Base-by-base conservation (phyloP, 2,113 vertebrate genomes). In the Pteropus alecto region DNA sequence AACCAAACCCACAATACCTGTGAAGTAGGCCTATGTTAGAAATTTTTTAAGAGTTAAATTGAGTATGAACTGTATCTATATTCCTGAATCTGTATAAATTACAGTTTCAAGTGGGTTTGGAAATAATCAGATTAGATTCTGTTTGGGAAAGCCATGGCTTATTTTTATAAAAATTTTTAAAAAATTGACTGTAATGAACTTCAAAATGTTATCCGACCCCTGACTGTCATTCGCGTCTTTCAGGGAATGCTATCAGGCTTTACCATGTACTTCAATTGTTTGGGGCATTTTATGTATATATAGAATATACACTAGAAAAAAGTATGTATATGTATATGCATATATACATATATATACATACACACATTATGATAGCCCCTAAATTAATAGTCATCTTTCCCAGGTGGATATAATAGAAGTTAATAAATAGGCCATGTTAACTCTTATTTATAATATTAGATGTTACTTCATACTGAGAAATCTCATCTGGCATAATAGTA, bases 401-500 rank as follows among this genome's bases (percentile, higher is more conserved):
- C 6, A 93, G 33, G 41, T 90, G 6, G 24, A 46, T 90, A 26
- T 63, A 74, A 43, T 15, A 93, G 28, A 58, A 67, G 9, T 76
- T 68, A 67, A 13, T 46, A 84, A 85, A 46, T 51, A 24, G 1
- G 2, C 3, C 28, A 82, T 56, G 1, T 33, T 35, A 58, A 2
- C 0, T 4, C 38, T 63, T 18, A 68, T 73, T 79, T 74, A 15
- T 77, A 38, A 48, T 35, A 79, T 82, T 60, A 60, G 22, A 77
- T 61, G 79, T 87, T 73, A 88, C 58, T 95, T 93, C 19, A 65
- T 18, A 77, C 9, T 84, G 78, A 77, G 67, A 82, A 95, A 70
- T 76, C 41, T 4, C 43, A 88, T n/a, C 22, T 73, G 35, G 7
- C 4, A 67, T 73, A 68, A 51, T 19, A 73, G 1, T 10, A 76